phyloP scores from a whole-genome alignment of 2,113 vertebrate genomes.

The Callipepla californica region DNA sequence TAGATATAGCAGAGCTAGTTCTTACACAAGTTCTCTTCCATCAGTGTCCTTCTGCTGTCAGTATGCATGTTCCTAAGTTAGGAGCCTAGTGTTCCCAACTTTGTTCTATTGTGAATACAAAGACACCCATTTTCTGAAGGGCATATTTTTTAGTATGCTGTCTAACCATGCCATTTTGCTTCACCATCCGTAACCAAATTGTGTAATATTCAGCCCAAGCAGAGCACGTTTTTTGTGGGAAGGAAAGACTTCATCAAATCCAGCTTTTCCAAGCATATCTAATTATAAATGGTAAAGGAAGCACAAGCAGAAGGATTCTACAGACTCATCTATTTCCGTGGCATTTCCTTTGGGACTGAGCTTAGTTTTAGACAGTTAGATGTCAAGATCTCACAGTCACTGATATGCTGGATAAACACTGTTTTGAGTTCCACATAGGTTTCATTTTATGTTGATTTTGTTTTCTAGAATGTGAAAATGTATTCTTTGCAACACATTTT shows the following conservation, averaged over 20 bases:
- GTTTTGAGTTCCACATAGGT: not conserved
- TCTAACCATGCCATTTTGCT: not conserved
- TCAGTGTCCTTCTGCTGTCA: not conserved
- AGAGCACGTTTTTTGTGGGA: not conserved
- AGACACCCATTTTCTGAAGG: not conserved
- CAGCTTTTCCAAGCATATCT: not conserved
- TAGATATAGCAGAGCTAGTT: not conserved
- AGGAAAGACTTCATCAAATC: not conserved
- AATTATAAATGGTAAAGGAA: not conserved
- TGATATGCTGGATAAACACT: not conserved
- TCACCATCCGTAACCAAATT: not conserved
- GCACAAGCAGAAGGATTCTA: not conserved
- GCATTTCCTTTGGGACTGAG: not conserved
- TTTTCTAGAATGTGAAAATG: slow-evolving; percentile 8
- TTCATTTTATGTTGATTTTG: slow-evolving; percentile 13
- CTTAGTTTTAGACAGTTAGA: not conserved
- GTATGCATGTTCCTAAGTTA: not conserved
- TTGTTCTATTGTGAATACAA: not conserved
- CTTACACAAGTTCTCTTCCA: not conserved
- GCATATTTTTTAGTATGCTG: not conserved
- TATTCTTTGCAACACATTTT: slow-evolving; percentile 3
- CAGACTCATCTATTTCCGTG: not conserved
- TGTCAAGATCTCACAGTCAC: not conserved
- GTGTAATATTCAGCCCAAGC: not conserved
- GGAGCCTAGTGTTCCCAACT: not conserved